Evolutionary conservation across 2,797 vertebrate species (phyloP), one percentile per base, ranked within the genome.

Genomic region (Mormyrops boulengeri): DNA sequence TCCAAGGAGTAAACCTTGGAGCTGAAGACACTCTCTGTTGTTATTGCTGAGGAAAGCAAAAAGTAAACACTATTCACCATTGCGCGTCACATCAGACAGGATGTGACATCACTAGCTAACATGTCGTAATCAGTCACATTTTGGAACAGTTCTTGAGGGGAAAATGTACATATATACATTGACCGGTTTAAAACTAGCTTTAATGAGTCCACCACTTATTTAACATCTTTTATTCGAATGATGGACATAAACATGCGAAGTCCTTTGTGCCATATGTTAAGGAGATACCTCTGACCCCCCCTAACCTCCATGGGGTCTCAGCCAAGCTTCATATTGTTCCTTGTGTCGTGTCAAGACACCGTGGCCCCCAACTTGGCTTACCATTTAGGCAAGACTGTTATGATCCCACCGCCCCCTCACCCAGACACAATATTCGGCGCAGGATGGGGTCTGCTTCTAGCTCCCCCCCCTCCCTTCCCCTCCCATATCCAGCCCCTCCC

Each of bases 381-480:
- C 88, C 88, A 89, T 94, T 94, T 94, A 94, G 93, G 66, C 73
- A 88, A 91, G 91, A 90, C 93, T 93, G 92, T 92, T 93, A 93
- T 94, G 93, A 94, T 93, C 92, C 90, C 57, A 7, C 90, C 84
- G 89, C 62, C 86, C 41, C 41, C 19, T n/a, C 91, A 89, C 91
- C 88, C 44, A 52, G 85, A 92, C 94, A 96, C 95, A 95, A 96
- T 95, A 95, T 95, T 95, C 94, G 93, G 93, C 94, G 94, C 94
- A 90, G 94, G 93, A 92, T 90, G 92, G 94, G 94, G 93, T 94
- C 94, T 91, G 50, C 57, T 19, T 17, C 55, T 11, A 87, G 30
- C 38, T 1, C 85, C 0, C 3, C 22, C 4, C 22, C 22, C 85
- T 34, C 22, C 88, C 38, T 55, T 55, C 53, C 89, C 85, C 57